phyloP scores from a whole-genome alignment of 2,888 invertebrate species.

The Noctua fimbriata region DNA sequence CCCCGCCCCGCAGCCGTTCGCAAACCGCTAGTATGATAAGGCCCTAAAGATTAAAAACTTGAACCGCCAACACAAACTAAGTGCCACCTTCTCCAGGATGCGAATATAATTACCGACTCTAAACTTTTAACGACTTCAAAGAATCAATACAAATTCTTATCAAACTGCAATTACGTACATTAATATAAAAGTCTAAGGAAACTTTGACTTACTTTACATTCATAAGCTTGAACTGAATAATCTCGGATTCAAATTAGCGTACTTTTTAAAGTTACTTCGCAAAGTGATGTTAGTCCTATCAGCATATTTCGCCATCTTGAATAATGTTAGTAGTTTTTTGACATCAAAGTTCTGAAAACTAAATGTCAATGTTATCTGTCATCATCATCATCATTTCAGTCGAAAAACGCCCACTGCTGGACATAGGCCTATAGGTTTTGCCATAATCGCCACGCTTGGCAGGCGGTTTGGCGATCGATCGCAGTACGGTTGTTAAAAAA shows the following conservation, averaged over 20 bases:
- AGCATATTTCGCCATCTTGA: constrained; percentile 17
- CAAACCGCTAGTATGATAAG: too few relatives aligned
- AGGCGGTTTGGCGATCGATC: too few relatives aligned
- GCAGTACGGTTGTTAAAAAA: too few relatives aligned
- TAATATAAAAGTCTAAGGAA: constrained; percentile 41
- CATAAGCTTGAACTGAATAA: constrained; percentile 49
- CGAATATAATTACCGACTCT: constrained; percentile 32
- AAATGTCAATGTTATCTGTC: neutral
- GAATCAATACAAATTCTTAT: constrained; percentile 47
- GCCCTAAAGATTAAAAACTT: constrained; percentile 6
- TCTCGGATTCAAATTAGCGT: constrained; percentile 40
- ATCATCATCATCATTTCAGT: neutral
- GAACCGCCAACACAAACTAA: constrained; percentile 15
- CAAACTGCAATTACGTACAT: constrained; percentile 58
- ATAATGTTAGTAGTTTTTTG: neutral
- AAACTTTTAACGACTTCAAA: constrained; percentile 49
- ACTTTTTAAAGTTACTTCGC: constrained; percentile 38
- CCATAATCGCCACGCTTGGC: too few relatives aligned
- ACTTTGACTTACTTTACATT: constrained; percentile 42
- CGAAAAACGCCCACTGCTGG: too few relatives aligned
- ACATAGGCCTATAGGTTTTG: too few relatives aligned
- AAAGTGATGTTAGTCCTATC: constrained; percentile 14
- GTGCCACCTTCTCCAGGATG: neutral
- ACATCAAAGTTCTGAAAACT: neutral
- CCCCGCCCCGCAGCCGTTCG: too few relatives aligned